Evolutionary conservation across 2,113 vertebrate genomes (phyloP).

Genomic region (Cyprinodon tularosa): DNA sequence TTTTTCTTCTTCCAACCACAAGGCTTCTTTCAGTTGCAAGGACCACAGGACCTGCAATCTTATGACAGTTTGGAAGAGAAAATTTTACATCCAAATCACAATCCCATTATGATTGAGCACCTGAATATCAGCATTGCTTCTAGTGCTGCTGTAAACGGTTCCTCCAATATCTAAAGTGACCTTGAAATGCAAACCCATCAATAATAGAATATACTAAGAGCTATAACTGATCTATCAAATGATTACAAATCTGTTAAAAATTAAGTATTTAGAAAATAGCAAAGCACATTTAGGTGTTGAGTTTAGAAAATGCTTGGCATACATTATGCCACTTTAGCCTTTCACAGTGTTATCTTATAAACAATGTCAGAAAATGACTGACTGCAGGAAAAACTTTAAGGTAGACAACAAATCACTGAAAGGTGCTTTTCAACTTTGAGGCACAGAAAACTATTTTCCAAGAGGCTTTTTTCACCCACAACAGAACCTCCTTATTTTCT

Average conservation of each 20-base stretch:
- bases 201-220: background rate
- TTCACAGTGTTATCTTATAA: background rate
- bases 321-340: background rate
- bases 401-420: background rate
- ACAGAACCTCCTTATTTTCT: background rate
- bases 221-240: background rate
- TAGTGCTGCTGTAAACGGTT: background rate
- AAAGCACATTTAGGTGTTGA: background rate
- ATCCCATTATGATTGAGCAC: constrained; percentile 35
- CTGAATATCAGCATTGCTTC: background rate
- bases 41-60: constrained; percentile 44
- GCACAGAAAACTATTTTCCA: background rate
- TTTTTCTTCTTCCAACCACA: constrained; percentile 28
- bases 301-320: background rate
- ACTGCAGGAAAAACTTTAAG: background rate
- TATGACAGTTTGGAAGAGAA: constrained; percentile 46
- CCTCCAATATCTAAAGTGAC: background rate
- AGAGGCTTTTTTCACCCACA: background rate
- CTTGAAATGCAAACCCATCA: background rate
- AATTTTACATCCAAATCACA: constrained; percentile 23
- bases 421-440: background rate
- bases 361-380: background rate
- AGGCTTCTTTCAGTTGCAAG: constrained; percentile 25
- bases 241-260: background rate
- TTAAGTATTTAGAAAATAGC: too few relatives aligned